Conservation (phyloP, 1,140 invertebrate species). For the Parasteatoda tepidariorum region DNA sequence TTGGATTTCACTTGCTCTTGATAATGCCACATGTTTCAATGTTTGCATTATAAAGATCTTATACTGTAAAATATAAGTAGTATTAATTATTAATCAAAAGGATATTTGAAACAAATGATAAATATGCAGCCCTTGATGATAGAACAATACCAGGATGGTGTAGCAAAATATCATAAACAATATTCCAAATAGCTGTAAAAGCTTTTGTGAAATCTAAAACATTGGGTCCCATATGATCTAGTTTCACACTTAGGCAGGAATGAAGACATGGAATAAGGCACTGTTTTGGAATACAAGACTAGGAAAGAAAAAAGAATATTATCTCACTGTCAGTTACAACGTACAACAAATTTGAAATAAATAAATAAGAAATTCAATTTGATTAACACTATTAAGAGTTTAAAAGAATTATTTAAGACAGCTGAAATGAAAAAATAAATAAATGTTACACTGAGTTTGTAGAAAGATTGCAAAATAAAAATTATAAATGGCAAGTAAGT, state of each 20-base stretch:
- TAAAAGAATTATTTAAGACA: too few relatives aligned
- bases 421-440: too few relatives aligned
- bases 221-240: background rate
- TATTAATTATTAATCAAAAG: too few relatives aligned
- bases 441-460: too few relatives aligned
- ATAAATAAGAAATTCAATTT: too few relatives aligned
- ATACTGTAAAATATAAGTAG: too few relatives aligned
- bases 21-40: too few relatives aligned
- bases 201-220: background rate
- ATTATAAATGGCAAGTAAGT: too few relatives aligned
- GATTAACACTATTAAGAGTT: too few relatives aligned
- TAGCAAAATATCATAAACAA: slow-evolving; percentile 20
- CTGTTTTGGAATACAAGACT: slow-evolving; percentile 4
- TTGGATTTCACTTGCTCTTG: too few relatives aligned
- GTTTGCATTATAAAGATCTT: too few relatives aligned
- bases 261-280: slow-evolving; percentile 3
- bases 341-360: background rate
- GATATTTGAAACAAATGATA: slow-evolving; percentile 39
- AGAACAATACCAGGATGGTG: slow-evolving; percentile 1
- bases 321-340: background rate
- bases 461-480: too few relatives aligned
- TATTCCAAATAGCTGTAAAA: slow-evolving; percentile 11
- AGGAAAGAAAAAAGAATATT: background rate
- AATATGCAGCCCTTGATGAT: background rate
- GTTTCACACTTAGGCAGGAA: background rate